These are phyloP conservation scores for Eilema griseolum DNA, from an alignment of 2,888 invertebrate species.

Conservation along the genomic window DNA sequence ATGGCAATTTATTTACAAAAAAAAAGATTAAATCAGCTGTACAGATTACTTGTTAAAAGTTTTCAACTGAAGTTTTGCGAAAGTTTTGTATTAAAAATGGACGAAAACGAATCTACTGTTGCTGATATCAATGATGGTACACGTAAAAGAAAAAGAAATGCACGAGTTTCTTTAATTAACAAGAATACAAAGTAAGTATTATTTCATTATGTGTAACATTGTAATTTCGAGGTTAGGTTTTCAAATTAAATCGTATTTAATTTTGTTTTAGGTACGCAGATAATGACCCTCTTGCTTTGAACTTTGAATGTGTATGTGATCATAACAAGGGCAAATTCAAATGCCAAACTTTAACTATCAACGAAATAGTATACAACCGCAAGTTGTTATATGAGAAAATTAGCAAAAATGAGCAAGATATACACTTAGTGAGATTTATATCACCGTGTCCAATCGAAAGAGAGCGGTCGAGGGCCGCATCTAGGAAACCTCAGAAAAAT, in stretches of 20 bases:
- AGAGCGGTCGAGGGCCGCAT: no score
- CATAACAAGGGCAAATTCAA: not conserved
- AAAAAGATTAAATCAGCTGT: slow-evolving; percentile 6
- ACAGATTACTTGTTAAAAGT: slow-evolving; percentile 3
- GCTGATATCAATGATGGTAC: slow-evolving; percentile 12
- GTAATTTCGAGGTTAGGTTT: no score
- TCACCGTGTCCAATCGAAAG: no score
- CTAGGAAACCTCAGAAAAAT: no score
- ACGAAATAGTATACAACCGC: not conserved
- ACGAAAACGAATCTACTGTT: slow-evolving; percentile 5
- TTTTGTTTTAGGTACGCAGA: not conserved
- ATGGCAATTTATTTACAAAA: slow-evolving; percentile 10
- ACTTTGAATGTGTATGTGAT: not conserved
- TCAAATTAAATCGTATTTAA: no score
- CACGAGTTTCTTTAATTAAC: not conserved
- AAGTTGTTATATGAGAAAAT: not conserved
- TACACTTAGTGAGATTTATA: not conserved
- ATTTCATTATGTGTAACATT: not conserved
- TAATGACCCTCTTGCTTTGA: not conserved
- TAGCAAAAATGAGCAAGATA: not conserved
- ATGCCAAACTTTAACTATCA: not conserved
- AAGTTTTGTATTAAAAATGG: not conserved
- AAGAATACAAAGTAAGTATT: slow-evolving; percentile 8
- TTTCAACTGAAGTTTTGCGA: not conserved
- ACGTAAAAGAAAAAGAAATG: slow-evolving; percentile 10